Base-by-base conservation (phyloP, 2,113 vertebrate genomes). In the Ursus arctos region DNA sequence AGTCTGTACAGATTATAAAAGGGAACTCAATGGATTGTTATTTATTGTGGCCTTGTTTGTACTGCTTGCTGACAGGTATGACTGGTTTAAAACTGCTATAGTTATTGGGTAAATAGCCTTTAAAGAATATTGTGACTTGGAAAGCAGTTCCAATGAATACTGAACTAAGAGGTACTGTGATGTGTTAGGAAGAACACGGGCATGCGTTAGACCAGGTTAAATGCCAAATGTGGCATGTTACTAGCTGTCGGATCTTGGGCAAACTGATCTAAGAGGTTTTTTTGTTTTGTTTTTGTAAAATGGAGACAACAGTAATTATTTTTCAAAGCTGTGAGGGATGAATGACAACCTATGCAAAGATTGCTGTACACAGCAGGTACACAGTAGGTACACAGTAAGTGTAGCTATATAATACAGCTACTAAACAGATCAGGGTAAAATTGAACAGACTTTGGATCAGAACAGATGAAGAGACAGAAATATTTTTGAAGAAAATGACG, bases 231-330 rank as follows among this genome's bases (percentile, higher is more conserved):
- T 94, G 28, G 87, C 61, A 87, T 16, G 59, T 89, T 94, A 95
- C 40, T 82, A 95, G 57, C 47, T 83, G 28, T 72, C 94, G 63
- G 40, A 80, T 74, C 15, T 67, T 69, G 49, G 36, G 63, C 69
- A 95, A 97, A 90, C 31, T 85, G 65, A 96, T 22, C 40, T 31
- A 0, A 74, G 43, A 19, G 0, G 43, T 47, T 89, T 86, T 96
- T 96, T 51, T 93, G 92, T 79, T 92, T 69, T 84, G 74, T 96
- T 80, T 92, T 69, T 76, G 69, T 95, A 88, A 97, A 97, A 85
- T 67, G 59, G 43, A 94, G 84, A 79, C 43, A 90, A n/a, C 28
- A 86, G 7, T 18, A 85, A 53, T 74, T 93, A 93, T 96, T 77
- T 53, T 94, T 13, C 57, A 55, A 87, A 84, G 31, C 10, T 82